Base-by-base conservation (phyloP, 2,797 vertebrate genomes). In the Megalops cyprinoides region DNA sequence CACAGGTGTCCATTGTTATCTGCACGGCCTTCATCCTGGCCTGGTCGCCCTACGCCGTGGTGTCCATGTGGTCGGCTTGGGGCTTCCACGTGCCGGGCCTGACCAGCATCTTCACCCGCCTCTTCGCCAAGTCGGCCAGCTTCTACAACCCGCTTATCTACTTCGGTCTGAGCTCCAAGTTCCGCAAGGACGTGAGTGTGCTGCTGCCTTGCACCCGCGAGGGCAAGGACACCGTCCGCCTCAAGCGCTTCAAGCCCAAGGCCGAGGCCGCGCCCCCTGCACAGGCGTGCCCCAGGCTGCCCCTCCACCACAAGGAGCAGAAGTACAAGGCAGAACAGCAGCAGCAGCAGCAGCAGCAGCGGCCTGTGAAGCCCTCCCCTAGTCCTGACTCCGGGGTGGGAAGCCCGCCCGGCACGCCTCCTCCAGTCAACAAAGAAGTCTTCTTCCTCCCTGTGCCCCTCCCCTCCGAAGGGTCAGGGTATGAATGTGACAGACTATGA, bases 21-120 rank as follows among this genome's bases (percentile, higher is more conserved):
- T 95, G 95, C 87, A 96, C 94, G 2, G 94, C 94, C 67, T 96
- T 94, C 86, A 96, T 97, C 89, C 91, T 96, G 85, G 96, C 96
- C 14, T 97, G 96, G 97, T 97, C 96, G 4, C 96, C 96, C 0
- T 98, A 98, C 28, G 97, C 96, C 1, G 96, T 97, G 82, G 96
- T 97, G 84, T 98, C 97, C 23, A 96, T 97, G 93, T 97, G 94
- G 94, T 97, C 95, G 0, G 94, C 95, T 18, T 96, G 92, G 85
- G 96, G 96, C 46, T 92, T 93, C 84, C 86, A 95, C 0, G 93
- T 96, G 65, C 95, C 95, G 31, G 96, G 84, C 84, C 94, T 95
- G 10, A 97, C 96, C 82, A 96, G 96, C 90, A 96, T 98, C 89
- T 86, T 97, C 85, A 95, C 95, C 55, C 95, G 94, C 10, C 94